Percentiles rank a stretch among this genome's conserved stretches.
Evolutionary conservation across 64 coral and sea anemone genomes (phyloP).

Genomic region (Montipora foliosa): DNA sequence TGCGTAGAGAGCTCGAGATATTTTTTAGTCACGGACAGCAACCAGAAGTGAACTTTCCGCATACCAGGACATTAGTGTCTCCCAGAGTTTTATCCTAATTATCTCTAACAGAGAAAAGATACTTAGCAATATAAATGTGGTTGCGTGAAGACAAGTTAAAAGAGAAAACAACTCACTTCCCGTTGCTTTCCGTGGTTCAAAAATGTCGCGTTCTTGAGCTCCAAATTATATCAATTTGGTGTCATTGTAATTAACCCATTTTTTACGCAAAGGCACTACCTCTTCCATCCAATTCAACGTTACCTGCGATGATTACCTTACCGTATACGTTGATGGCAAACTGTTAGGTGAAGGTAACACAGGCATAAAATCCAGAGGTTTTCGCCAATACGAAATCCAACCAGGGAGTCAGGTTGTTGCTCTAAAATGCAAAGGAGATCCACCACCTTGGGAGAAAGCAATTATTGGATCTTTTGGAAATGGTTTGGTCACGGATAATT

Average conservation of each 20-base stretch:
- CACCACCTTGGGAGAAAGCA: not conserved
- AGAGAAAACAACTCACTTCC: too few species aligned
- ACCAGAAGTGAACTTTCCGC: too few species aligned
- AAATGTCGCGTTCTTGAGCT: too few species aligned
- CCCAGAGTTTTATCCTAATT: too few species aligned
- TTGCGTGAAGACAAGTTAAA: too few species aligned
- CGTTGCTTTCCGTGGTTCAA: too few species aligned
- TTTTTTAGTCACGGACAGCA: too few species aligned
- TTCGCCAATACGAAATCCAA: not conserved
- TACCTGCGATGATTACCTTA: conserved; percentile 50
- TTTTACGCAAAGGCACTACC: conserved; percentile 27
- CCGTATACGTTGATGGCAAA: conserved; percentile 57
- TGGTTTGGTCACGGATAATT: conserved; percentile 44
- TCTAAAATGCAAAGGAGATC: conserved; percentile 38
- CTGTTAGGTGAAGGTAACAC: not conserved
- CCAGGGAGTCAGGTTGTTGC: conserved; percentile 39
- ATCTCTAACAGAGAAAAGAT: too few species aligned
- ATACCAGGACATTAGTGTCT: too few species aligned
- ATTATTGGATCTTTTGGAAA: conserved; percentile 28
- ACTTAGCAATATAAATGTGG: too few species aligned
- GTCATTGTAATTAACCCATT: not conserved
- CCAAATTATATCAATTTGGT: too few species aligned
- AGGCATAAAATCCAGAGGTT: not conserved
- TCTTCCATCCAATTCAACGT: conserved; percentile 48
- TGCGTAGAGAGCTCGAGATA: too few species aligned